These are phyloP conservation scores for Drosophila leontia DNA, from an alignment of 1,140 invertebrate species.

Conservation along the genomic window DNA sequence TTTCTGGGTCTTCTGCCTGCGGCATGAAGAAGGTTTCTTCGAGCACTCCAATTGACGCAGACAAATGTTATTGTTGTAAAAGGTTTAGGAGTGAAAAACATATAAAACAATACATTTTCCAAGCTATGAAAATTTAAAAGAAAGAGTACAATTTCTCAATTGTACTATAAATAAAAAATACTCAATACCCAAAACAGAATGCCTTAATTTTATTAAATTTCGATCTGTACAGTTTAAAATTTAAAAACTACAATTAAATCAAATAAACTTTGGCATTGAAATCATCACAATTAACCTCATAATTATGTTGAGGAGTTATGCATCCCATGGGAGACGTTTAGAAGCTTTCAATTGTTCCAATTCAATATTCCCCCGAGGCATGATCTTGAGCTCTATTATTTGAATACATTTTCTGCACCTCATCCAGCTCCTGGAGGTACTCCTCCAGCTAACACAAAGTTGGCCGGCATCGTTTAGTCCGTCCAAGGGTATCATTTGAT, in stretches of 20 bases:
- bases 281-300: neutral
- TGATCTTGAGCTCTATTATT: conserved; percentile 19
- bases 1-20: conserved; percentile 13
- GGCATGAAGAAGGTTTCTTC: conserved; percentile 17
- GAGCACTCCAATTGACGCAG: neutral
- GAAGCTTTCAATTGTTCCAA: neutral
- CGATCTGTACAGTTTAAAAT: neutral
- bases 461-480: conserved; percentile 14
- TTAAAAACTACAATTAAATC: neutral
- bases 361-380: neutral
- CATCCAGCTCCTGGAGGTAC: conserved; percentile 5
- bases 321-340: neutral
- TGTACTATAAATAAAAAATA: neutral
- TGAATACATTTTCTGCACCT: conserved; percentile 7
- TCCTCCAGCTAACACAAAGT: conserved; percentile 12
- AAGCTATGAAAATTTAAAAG: neutral
- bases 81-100: neutral
- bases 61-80: conserved; percentile 6
- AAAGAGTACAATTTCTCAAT: neutral
- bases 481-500: conserved; percentile 67
- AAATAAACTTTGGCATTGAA: neutral
- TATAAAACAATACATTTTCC: neutral
- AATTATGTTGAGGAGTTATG: neutral
- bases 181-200: neutral
- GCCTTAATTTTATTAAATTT: neutral